A percentile compares a stretch with the other conserved stretches of the same genome.
Conservation (phyloP, 2,113 vertebrate genomes). For the Anoplopoma fimbria region DNA sequence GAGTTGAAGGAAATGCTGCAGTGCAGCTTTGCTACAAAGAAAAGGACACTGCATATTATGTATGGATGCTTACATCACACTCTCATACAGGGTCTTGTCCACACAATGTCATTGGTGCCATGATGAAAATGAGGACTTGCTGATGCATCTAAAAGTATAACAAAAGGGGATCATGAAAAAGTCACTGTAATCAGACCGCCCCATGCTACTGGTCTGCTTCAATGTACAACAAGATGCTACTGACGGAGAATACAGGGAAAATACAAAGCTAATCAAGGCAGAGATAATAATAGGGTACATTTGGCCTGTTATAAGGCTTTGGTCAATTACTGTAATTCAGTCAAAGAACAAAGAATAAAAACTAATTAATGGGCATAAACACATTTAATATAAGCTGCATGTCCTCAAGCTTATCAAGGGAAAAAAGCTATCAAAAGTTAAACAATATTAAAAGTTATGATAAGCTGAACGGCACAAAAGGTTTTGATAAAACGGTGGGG, state of each 20-base stretch:
- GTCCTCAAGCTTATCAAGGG: not conserved
- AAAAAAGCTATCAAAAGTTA: not conserved
- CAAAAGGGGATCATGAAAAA: conserved; percentile 26
- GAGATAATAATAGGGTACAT: not conserved
- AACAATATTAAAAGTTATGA: conserved; percentile 37
- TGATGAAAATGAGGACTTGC: conserved; percentile 35
- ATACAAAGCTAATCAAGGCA: not conserved
- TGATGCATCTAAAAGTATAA: conserved; percentile 43
- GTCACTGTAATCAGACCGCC: conserved; percentile 5
- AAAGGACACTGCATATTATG: conserved; percentile 55
- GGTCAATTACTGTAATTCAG: not conserved
- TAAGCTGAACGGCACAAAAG: not conserved
- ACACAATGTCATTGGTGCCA: conserved; percentile 37
- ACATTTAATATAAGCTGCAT: not conserved
- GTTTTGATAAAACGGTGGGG: conserved; percentile 27
- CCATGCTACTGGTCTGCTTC: not conserved
- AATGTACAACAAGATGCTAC: not conserved
- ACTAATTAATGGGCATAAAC: not conserved
- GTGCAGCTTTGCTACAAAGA: conserved; percentile 78
- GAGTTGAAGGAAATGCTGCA: conserved; percentile 79
- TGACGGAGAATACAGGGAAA: not conserved
- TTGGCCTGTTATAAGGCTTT: not conserved
- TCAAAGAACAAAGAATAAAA: conserved; percentile 1
- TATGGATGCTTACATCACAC: conserved; percentile 56
- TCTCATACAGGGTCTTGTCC: conserved; percentile 27